phyloP scores from a whole-genome alignment of 2,797 vertebrate genomes.

The Channallabes apus region DNA sequence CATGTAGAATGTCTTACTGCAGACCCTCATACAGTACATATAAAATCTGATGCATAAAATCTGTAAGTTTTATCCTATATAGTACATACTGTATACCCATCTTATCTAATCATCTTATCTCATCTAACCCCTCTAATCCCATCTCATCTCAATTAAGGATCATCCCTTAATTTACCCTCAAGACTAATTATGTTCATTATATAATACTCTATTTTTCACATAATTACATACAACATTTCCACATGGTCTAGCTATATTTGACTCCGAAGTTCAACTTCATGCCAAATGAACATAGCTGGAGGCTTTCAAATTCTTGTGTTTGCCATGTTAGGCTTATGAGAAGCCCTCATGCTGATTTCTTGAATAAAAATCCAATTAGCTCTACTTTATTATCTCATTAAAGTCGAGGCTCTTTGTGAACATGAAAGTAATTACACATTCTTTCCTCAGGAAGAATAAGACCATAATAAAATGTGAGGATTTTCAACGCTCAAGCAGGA shows the following conservation, averaged over 20 bases:
- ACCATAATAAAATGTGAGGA: slow-evolving; percentile 15
- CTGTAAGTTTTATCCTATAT: not conserved
- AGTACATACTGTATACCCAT: not conserved
- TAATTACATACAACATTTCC: slow-evolving; percentile 3
- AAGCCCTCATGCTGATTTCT: slow-evolving; percentile 26
- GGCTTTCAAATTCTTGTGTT: slow-evolving; percentile 6
- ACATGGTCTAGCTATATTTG: not conserved
- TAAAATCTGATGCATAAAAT: not conserved
- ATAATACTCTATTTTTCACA: not conserved
- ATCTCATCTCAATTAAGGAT: not conserved
- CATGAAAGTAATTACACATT: slow-evolving; percentile 32
- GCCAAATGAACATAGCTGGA: not conserved
- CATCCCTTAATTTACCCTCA: slow-evolving; percentile 1
- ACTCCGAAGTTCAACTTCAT: not conserved
- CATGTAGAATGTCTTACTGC: not conserved
- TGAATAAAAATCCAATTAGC: slow-evolving; percentile 31
- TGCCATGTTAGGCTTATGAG: not conserved
- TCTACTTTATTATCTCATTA: slow-evolving; percentile 32
- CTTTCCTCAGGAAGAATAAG: slow-evolving; percentile 11
- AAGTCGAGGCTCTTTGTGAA: slow-evolving; percentile 24
- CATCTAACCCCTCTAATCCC: no score
- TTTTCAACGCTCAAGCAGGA: slow-evolving; percentile 13
- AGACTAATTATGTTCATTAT: not conserved
- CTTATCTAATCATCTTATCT: no score
- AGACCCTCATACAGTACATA: not conserved